phyloP scores from a whole-genome alignment of 2,888 invertebrate genomes.

The Drosophila picticornis region DNA sequence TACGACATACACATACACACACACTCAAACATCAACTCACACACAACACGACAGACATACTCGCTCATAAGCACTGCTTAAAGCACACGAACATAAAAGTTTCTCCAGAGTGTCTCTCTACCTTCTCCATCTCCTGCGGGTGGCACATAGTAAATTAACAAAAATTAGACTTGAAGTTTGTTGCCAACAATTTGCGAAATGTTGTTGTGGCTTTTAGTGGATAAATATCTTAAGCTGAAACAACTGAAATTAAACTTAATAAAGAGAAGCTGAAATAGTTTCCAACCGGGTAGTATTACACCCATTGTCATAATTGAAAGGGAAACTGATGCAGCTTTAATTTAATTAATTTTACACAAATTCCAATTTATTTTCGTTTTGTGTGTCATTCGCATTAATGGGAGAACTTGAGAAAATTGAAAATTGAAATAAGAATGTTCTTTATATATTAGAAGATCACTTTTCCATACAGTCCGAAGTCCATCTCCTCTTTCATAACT shows the following conservation, averaged over 20 bases:
- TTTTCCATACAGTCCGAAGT: neutral
- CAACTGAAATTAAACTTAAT: conserved; percentile 65
- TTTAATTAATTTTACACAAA: neutral
- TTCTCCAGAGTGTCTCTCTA: conserved; percentile 9
- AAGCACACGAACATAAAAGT: conserved; percentile 29
- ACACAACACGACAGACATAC: neutral
- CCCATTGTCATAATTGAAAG: neutral
- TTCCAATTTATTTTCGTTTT: neutral
- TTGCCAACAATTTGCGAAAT: conserved; percentile 45
- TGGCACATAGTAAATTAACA: conserved; percentile 53
- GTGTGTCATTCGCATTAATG: neutral
- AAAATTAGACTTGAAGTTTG: conserved; percentile 66
- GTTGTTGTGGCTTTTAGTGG: conserved; percentile 47
- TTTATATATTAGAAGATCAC: neutral
- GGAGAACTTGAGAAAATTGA: neutral
- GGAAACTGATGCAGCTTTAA: neutral
- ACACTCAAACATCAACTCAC: neutral
- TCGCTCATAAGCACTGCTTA: conserved; percentile 1
- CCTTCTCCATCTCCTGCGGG: conserved; percentile 10
- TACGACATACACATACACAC: conserved; percentile 4
- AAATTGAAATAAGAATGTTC: neutral
- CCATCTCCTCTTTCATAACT: neutral
- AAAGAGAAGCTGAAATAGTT: conserved; percentile 30
- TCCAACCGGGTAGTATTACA: neutral
- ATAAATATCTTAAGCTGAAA: conserved; percentile 53